Evolutionary conservation across 2,888 invertebrate species (phyloP).

Genomic region (Taphrorychus bicolor): DNA sequence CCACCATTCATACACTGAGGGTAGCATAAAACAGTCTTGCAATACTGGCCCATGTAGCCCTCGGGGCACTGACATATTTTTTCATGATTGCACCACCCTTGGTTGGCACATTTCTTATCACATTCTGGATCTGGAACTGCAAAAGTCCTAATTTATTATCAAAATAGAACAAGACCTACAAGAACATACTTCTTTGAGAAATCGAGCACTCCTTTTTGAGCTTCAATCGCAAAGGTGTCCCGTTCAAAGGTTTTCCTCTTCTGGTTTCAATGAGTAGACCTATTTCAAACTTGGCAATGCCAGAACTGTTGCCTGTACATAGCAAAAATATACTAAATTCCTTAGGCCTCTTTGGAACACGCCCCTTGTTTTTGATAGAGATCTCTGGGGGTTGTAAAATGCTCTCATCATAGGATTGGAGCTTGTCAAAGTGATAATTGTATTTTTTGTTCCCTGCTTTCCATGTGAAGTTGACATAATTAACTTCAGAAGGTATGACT

Average conservation of each 20-base stretch:
- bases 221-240: conserved; percentile 85
- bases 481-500: conserved; percentile 90
- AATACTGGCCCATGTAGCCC: conserved; percentile 90
- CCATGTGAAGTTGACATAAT: conserved; percentile 92
- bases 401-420: conserved; percentile 84
- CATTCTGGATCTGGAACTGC: conserved; percentile 90
- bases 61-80: conserved; percentile 88
- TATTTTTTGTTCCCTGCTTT: conserved; percentile 81
- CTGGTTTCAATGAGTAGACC: conserved; percentile 84
- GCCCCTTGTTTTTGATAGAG: conserved; percentile 84
- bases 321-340: conserved; percentile 89
- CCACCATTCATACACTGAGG: conserved; percentile 94
- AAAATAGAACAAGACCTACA: neutral
- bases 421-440: conserved; percentile 84
- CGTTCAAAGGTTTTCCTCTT: conserved; percentile 80
- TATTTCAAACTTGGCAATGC: conserved; percentile 86
- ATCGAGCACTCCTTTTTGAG: conserved; percentile 85
- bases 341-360: conserved; percentile 86
- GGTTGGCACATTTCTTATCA: conserved; percentile 85
- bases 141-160: neutral
- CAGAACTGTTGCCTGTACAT: conserved; percentile 87
- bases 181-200: conserved; percentile 77
- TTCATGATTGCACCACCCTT: conserved; percentile 83
- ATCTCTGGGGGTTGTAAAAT: conserved; percentile 86
- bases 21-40: conserved; percentile 88